Evolutionary conservation across 2,888 invertebrate genomes (phyloP).

Genomic region (Drosophila diplacantha): DNA sequence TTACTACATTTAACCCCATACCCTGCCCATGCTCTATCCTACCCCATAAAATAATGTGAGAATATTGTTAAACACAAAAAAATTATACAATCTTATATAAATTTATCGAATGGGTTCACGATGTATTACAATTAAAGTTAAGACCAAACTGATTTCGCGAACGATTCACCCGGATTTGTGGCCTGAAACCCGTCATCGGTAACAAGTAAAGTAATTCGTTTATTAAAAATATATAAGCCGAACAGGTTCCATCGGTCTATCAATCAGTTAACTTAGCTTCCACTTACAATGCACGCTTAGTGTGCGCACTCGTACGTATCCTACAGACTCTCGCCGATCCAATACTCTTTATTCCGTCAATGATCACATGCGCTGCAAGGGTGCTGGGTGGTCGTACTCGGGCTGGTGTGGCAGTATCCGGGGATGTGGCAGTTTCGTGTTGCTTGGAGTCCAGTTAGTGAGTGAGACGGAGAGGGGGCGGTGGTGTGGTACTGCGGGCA

Average conservation of each 20-base stretch:
- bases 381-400: slow-evolving; percentile 13
- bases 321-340: slow-evolving; percentile 34
- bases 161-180: slow-evolving; percentile 3
- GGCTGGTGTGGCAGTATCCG: slow-evolving; percentile 55
- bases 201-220: slow-evolving; percentile 46
- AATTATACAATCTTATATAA: slow-evolving; percentile 36
- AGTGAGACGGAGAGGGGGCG: slow-evolving; percentile 9
- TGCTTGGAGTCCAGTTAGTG: slow-evolving; percentile 42
- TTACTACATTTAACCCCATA: slow-evolving; percentile 47
- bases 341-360: slow-evolving; percentile 35
- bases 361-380: slow-evolving; percentile 39
- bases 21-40: not conserved
- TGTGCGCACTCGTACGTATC: slow-evolving; percentile 17
- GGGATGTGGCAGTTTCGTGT: slow-evolving; percentile 60
- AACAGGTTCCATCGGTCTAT: slow-evolving; percentile 46
- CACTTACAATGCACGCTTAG: slow-evolving; percentile 53
- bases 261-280: slow-evolving; percentile 58
- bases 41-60: slow-evolving; percentile 53
- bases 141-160: slow-evolving; percentile 56
- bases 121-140: slow-evolving; percentile 56
- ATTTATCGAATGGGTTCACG: slow-evolving; percentile 36
- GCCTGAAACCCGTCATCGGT: slow-evolving; percentile 18
- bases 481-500: slow-evolving; percentile 34
- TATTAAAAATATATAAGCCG: slow-evolving; percentile 50
- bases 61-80: slow-evolving; percentile 64